Evolutionary conservation across 2,888 invertebrate genomes (phyloP), one percentile per base, ranked within the genome.

Genomic region (Yponomeuta plumbellus): DNA sequence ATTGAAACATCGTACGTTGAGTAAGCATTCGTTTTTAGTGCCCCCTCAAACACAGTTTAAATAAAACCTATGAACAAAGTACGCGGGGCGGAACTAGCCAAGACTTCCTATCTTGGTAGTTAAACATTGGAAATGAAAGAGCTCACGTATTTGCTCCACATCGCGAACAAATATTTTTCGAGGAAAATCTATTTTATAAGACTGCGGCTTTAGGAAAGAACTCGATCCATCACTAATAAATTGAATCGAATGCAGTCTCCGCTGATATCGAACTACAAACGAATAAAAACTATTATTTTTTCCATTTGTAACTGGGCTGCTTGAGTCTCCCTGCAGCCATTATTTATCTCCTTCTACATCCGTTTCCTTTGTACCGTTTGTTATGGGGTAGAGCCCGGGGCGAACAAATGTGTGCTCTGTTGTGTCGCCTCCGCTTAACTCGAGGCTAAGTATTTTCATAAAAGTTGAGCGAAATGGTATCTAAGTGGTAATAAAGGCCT

Each of bases 321-420:
- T 66, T 66, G 34, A 8, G 34, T 34, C 34, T 34, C 34, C 64
- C 68, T 61, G 44, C 67, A 61, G 67, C 61, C 75, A 80, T 84
- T 82, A 84, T 84, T 85, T 84, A 83, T 83, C 80, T 76, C 73
- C 75, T 78, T 81, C 75, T 75, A 75, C 80, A 82, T 80, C 74
- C 77, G 79, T 79, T 85, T 80, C 80, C 80, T 83, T 84, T 82
- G 80, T 81, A 76, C 79, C 80, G 79, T 81, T 83, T 81, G 79
- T 82, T 76, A 76, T 76, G 39, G 73, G 78, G 67, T 68, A 67
- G 73, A 76, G 77, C 79, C 79, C 72, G 76, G 75, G 79, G 77
- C 77, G 76, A 73, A 81, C 76, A 81, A 81, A 83, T 80, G 80
- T 81, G 74, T 81, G 79, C 80, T 81, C 17, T 80, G 79, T 78